A percentile compares a stretch with the other conserved stretches of the same genome.
Conservation (phyloP, 2,113 vertebrate species). For the Enhydra lutris region DNA sequence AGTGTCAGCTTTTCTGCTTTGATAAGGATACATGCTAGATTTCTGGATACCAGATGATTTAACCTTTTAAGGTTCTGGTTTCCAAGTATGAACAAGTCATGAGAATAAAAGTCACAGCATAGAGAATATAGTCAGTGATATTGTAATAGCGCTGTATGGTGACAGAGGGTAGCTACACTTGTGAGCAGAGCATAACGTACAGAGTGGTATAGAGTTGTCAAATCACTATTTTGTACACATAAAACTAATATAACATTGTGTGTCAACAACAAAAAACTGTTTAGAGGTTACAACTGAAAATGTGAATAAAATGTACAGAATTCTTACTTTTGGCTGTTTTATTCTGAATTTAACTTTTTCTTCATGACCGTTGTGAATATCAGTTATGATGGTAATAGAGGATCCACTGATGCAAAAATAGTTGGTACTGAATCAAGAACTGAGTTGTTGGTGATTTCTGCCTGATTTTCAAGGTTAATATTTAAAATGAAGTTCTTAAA, state of each 20-base stretch:
- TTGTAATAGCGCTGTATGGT: not conserved
- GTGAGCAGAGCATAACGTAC: not conserved
- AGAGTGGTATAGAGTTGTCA: not conserved
- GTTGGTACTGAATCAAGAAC: not conserved
- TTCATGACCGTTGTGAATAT: not conserved
- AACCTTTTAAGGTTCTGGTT: not conserved
- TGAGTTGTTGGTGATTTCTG: not conserved
- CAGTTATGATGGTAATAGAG: not conserved
- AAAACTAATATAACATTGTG: not conserved
- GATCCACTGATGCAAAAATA: not conserved
- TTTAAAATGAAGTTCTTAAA: not conserved
- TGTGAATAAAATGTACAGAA: not conserved
- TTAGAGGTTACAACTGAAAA: not conserved
- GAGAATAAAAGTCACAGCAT: not conserved
- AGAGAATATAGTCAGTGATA: not conserved
- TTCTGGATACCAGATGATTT: not conserved
- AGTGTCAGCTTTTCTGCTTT: not conserved
- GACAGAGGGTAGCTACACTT: not conserved
- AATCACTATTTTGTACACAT: not conserved
- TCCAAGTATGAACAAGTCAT: not conserved
- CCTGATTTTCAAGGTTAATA: not conserved
- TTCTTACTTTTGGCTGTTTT: not conserved
- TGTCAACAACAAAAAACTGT: not conserved
- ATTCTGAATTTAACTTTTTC: constrained; percentile 25
- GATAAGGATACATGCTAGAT: not conserved